Percentiles rank a stretch among this genome's conserved stretches.
These are phyloP conservation scores for Bos indicus DNA, from an alignment of 2,113 vertebrate genomes.

Conservation along the genomic window DNA sequence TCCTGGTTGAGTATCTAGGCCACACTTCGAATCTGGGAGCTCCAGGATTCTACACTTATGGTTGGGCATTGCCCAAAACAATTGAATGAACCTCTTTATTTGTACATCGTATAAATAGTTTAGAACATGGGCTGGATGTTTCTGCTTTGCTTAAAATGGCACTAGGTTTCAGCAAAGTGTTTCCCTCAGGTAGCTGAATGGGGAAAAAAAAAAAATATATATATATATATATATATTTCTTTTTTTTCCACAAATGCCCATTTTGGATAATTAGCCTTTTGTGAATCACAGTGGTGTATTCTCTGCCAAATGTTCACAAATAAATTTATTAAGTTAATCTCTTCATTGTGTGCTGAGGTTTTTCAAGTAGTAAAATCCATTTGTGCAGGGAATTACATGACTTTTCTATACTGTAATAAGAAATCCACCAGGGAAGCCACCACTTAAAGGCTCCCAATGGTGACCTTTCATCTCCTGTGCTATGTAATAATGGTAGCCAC, in stretches of 20 bases:
- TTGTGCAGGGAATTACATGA: background rate
- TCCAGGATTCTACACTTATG: background rate
- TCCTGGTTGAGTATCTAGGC: background rate
- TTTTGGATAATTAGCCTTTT: constrained; percentile 14
- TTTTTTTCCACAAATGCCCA: background rate
- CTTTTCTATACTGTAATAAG: background rate
- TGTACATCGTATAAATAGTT: background rate
- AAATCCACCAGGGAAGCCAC: background rate
- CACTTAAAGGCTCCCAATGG: background rate
- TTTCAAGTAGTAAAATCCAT: background rate
- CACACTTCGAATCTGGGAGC: background rate
- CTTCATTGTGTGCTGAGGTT: background rate
- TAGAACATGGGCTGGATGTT: background rate
- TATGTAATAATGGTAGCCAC: background rate
- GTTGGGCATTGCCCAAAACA: background rate
- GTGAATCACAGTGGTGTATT: background rate
- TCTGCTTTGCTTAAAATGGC: background rate
- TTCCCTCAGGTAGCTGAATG: background rate
- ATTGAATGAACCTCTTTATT: background rate
- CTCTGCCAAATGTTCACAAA: constrained; percentile 1
- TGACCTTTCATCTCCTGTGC: background rate
- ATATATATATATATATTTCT: background rate
- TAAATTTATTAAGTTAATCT: constrained; percentile 17
- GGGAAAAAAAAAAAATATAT: background rate
- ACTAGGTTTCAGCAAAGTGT: background rate